Conservation (phyloP, 1,140 invertebrate genomes). For the Muscidifurax raptorellus region DNA sequence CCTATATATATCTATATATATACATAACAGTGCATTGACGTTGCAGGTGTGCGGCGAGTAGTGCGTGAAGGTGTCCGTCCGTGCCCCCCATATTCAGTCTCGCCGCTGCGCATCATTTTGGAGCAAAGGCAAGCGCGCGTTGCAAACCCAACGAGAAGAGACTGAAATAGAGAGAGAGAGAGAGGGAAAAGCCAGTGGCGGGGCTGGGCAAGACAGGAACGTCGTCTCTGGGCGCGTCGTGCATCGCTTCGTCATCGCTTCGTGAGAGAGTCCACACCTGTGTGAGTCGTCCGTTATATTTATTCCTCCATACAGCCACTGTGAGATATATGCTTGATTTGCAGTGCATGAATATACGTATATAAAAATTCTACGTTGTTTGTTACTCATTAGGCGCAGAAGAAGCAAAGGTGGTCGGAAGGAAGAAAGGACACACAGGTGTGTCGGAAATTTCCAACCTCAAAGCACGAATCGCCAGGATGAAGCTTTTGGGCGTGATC, state of each 20-base stretch:
- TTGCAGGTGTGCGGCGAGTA: too few relatives aligned
- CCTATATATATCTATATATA: too few relatives aligned
- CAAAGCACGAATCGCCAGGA: not conserved
- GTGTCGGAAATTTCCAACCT: not conserved
- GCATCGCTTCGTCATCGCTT: not conserved
- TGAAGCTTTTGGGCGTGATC: slow-evolving; percentile 17
- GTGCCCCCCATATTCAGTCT: too few relatives aligned
- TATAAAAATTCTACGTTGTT: not conserved
- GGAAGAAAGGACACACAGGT: not conserved
- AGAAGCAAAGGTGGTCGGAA: slow-evolving; percentile 1
- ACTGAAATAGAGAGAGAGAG: not conserved
- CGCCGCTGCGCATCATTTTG: too few relatives aligned
- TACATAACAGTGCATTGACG: too few relatives aligned
- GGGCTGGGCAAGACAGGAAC: not conserved
- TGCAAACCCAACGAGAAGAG: too few relatives aligned
- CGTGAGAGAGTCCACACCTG: not conserved
- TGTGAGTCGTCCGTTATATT: not conserved
- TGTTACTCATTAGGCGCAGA: too few relatives aligned
- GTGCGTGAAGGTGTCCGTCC: too few relatives aligned
- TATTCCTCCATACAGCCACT: not conserved
- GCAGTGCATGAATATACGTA: too few relatives aligned
- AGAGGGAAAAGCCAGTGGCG: not conserved
- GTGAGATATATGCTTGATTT: not conserved
- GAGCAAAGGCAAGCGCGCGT: too few relatives aligned
- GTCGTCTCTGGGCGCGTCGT: slow-evolving; percentile 34